Evolutionary conservation across 2,888 invertebrate genomes (phyloP).

Genomic region (Leucoma salicis): DNA sequence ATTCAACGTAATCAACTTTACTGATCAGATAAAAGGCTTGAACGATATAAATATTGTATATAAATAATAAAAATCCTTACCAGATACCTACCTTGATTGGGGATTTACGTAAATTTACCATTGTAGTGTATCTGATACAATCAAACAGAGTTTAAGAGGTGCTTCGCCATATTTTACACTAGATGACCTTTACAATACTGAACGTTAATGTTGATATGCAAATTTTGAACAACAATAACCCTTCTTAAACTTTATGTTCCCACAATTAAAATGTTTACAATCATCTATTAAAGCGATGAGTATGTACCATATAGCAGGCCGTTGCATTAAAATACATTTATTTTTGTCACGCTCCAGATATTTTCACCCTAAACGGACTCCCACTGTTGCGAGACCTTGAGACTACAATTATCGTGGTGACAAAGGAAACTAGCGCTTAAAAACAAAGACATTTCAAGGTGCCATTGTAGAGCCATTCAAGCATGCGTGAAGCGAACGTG

Average conservation of each 20-base stretch:
- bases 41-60: conserved; percentile 7
- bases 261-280: conserved; percentile 24
- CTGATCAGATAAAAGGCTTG: conserved; percentile 7
- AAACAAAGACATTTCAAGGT: conserved; percentile 60
- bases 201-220: conserved; percentile 26
- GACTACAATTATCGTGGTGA: conserved; percentile 46
- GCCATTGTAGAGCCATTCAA: conserved; percentile 60
- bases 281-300: conserved; percentile 18
- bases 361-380: conserved; percentile 36
- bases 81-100: conserved; percentile 3
- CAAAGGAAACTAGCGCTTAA: conserved; percentile 50
- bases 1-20: conserved; percentile 7
- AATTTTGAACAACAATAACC: conserved; percentile 24
- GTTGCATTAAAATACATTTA: conserved; percentile 24
- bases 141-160: conserved; percentile 28
- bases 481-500: conserved; percentile 51
- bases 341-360: conserved; percentile 35
- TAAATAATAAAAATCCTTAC: conserved; percentile 11
- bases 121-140: conserved; percentile 31
- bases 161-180: conserved; percentile 26
- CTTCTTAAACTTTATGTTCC: conserved; percentile 26
- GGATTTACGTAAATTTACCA: conserved; percentile 25
- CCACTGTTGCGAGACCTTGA: conserved; percentile 38
- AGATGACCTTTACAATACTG: conserved; percentile 25
- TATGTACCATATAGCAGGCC: conserved; percentile 9